Conservation (phyloP, 2,888 invertebrate species). For the Sesamia inferens region DNA sequence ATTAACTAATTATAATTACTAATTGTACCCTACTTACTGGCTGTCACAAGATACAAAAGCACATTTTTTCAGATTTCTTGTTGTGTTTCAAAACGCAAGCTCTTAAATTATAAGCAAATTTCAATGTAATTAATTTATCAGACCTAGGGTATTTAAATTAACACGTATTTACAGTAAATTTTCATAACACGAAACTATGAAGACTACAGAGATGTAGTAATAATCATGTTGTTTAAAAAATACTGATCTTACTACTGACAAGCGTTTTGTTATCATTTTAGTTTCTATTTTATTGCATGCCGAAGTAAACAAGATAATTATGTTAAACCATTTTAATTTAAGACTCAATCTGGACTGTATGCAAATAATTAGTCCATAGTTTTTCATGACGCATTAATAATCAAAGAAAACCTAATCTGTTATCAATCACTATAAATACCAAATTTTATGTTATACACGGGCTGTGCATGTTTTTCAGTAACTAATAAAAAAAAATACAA, state of each 20-base stretch:
- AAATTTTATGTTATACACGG: background rate
- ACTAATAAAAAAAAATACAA: background rate
- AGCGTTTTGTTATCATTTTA: background rate
- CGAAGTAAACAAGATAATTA: background rate
- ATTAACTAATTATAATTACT: background rate
- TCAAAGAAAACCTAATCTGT: background rate
- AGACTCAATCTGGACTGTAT: background rate
- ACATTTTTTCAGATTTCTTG: background rate
- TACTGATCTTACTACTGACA: background rate
- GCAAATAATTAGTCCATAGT: background rate
- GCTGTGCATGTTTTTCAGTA: background rate
- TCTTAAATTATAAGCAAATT: background rate
- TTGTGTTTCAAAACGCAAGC: no score
- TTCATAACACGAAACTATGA: background rate
- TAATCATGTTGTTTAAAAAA: no score
- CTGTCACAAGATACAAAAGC: background rate
- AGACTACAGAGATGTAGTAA: background rate
- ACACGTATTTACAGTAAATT: background rate
- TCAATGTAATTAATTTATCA: background rate
- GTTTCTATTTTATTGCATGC: background rate
- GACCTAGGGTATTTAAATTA: background rate
- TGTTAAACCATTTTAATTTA: background rate
- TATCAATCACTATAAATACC: background rate
- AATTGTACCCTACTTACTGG: no score
- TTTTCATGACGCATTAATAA: background rate